Percentiles rank a stretch among this genome's conserved stretches.
These are phyloP conservation scores for Liasis olivaceus DNA, from an alignment of 2,797 vertebrate genomes.

Conservation along the genomic window DNA sequence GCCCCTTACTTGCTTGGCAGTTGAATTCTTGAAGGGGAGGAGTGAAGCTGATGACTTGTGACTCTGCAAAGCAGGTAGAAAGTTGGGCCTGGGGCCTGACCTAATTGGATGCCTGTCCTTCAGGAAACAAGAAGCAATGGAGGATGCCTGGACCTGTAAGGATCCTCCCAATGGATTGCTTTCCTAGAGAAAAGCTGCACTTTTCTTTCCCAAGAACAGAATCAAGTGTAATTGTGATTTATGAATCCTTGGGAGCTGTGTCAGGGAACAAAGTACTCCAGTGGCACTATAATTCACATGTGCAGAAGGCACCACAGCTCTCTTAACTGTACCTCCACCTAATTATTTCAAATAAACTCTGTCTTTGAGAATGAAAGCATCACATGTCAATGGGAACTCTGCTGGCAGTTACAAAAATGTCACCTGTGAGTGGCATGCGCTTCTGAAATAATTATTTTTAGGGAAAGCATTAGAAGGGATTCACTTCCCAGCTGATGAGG, in stretches of 20 bases:
- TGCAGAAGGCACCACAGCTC: background rate
- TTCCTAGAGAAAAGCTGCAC: background rate
- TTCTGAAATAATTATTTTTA: constrained; percentile 30
- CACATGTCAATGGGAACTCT: background rate
- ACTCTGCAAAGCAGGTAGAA: background rate
- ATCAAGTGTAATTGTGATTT: background rate
- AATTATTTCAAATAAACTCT: background rate
- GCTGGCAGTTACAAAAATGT: background rate
- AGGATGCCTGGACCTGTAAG: background rate
- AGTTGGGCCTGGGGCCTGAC: background rate
- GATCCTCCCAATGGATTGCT: background rate
- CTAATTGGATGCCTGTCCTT: background rate
- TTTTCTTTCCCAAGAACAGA: background rate
- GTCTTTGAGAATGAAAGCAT: background rate
- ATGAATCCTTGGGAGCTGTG: background rate
- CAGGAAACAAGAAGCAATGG: background rate
- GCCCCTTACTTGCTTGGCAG: no score
- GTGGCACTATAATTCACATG: background rate
- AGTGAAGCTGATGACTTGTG: background rate
- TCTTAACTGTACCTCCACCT: background rate
- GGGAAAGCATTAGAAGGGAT: constrained; percentile 1
- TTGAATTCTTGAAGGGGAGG: no score
- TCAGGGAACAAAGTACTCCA: background rate
- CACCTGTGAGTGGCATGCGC: background rate
- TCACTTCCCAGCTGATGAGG: constrained; percentile 24